A percentile compares a stretch with the other conserved stretches of the same genome.
phyloP scores from a whole-genome alignment of 1,140 invertebrate genomes.

The Acyrthosiphon pisum region DNA sequence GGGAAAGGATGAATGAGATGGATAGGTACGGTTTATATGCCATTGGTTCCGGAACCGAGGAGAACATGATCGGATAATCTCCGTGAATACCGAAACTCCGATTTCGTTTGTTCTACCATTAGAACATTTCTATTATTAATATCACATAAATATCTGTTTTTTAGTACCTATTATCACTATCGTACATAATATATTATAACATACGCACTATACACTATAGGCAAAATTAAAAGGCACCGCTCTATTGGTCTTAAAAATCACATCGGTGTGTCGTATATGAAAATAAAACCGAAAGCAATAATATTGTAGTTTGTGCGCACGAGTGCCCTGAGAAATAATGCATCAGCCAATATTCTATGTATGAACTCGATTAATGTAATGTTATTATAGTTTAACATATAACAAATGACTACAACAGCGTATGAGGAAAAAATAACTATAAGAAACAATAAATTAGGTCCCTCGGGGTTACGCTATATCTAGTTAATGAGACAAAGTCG shows the following conservation, averaged over 20 bases:
- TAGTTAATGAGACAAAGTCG: conserved; percentile 1
- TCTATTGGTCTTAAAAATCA: not conserved
- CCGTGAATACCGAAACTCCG: not conserved
- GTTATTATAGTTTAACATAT: not conserved
- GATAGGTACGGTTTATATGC: not conserved
- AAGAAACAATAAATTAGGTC: conserved; percentile 27
- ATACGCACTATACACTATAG: not conserved
- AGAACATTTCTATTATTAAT: not conserved
- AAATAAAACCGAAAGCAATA: not conserved
- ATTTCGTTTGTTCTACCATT: not conserved
- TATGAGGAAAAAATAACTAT: not conserved
- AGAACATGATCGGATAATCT: not conserved
- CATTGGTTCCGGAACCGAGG: conserved; percentile 20
- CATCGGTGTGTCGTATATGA: not conserved
- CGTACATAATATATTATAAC: not conserved
- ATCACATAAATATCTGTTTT: not conserved
- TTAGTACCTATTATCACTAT: not conserved
- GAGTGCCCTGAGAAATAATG: too few species aligned
- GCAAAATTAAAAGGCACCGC: not conserved
- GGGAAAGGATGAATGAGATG: not conserved
- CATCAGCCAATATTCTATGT: not conserved
- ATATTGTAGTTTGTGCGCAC: not conserved
- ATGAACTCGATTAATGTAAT: not conserved
- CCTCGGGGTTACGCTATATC: not conserved
- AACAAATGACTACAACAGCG: not conserved